phyloP scores from a whole-genome alignment of 1,140 invertebrate genomes.

The Monochamus saltuarius region DNA sequence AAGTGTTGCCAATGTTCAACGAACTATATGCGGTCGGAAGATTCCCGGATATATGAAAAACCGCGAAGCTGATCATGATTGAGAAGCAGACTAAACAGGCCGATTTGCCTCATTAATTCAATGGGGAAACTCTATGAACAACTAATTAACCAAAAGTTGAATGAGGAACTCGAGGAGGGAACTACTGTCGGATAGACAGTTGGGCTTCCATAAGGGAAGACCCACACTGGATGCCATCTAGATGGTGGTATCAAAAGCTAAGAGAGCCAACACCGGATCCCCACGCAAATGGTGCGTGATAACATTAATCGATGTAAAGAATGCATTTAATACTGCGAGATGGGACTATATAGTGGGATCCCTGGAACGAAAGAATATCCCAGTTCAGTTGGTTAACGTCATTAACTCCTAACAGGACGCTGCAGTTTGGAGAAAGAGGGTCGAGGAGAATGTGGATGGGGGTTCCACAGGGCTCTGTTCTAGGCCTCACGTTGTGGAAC shows the following conservation, averaged over 20 bases:
- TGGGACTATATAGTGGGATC: constrained; percentile 26
- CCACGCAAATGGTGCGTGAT: constrained; percentile 21
- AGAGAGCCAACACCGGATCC: constrained; percentile 32
- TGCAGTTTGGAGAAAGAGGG: constrained; percentile 25
- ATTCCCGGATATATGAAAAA: constrained; percentile 23
- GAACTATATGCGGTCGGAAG: not conserved
- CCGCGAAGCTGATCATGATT: constrained; percentile 14
- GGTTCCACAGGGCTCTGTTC: constrained; percentile 51
- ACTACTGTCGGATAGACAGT: constrained; percentile 42
- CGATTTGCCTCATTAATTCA: constrained; percentile 10
- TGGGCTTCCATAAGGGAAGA: constrained; percentile 36
- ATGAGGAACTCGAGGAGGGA: constrained; percentile 1
- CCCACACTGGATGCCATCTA: constrained; percentile 50
- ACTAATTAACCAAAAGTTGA: constrained; percentile 18
- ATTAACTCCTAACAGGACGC: constrained; percentile 42
- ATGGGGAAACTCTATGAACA: constrained; percentile 11
- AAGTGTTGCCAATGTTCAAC: constrained; percentile 5
- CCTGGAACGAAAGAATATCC: not conserved
- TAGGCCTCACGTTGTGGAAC: constrained; percentile 47
- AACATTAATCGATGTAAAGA: constrained; percentile 31
- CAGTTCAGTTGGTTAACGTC: not conserved
- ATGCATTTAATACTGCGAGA: constrained; percentile 35
- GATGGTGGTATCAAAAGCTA: constrained; percentile 19
- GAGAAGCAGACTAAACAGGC: not conserved
- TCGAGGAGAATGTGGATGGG: constrained; percentile 44